These are phyloP conservation scores for Sebastes itinus DNA, from an alignment of 2,797 vertebrate species.

Conservation along the genomic window DNA sequence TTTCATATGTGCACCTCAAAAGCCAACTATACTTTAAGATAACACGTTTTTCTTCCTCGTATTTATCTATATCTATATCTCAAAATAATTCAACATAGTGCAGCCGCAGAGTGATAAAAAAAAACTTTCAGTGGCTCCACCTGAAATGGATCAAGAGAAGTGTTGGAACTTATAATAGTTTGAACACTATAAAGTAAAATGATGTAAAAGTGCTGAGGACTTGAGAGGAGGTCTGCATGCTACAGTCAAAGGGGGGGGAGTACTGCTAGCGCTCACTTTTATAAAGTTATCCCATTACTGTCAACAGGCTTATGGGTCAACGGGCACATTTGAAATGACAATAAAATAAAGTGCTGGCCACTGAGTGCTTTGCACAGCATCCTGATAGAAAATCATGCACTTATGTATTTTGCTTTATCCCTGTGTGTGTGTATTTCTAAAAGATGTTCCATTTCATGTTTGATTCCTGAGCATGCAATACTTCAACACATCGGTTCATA, in stretches of 20 bases:
- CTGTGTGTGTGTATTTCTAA: not conserved
- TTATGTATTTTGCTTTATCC: not conserved
- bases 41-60: not conserved
- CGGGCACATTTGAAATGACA: not conserved
- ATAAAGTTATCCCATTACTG: not conserved
- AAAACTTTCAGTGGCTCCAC: not conserved
- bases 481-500: not conserved
- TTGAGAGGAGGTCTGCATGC: not conserved
- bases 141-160: not conserved
- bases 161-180: not conserved
- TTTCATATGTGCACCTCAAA: not conserved
- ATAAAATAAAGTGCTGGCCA: slow-evolving; percentile 1
- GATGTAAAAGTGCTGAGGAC: not conserved
- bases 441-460: not conserved
- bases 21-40: not conserved
- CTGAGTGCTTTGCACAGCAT: not conserved
- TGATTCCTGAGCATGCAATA: not conserved
- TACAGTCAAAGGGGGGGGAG: not conserved
- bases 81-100: not conserved
- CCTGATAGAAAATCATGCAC: not conserved
- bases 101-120: not conserved
- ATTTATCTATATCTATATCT: not conserved
- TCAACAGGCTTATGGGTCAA: not conserved
- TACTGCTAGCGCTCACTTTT: not conserved
- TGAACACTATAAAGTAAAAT: not conserved